Base-by-base conservation (phyloP, 2,113 vertebrate genomes). In the Chloropsis cyanopogon region DNA sequence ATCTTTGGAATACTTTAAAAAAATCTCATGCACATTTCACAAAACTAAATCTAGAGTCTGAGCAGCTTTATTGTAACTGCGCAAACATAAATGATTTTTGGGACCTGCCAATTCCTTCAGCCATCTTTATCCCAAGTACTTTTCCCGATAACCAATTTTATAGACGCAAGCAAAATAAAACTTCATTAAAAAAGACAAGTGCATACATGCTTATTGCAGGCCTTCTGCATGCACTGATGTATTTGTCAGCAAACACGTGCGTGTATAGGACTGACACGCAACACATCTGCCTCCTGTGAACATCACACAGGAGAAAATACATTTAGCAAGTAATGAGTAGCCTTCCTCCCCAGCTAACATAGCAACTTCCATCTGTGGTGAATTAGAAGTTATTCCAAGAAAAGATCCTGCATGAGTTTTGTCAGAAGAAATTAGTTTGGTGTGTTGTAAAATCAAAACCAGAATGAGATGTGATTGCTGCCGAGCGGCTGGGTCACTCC, bases 391-490 rank as follows among this genome's bases (percentile, higher is more conserved):
- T 70, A 92, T 66, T 88, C 81, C 46, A 91, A 93, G 88, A 94
- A 95, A 95, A 88, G 83, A 77, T 90, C 86, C 77, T 75, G 88
- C 75, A 61, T 77, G 69, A 73, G 79, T 92, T 96, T 95, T 96
- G 95, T 95, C 90, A 95, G 95, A 90, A 97, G 84, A 94, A 93
- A 96, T 96, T 97, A 86, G 69, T 91, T 95, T 84, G 78, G 92
- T 85, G 82, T 94, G 94, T 52, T 92, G 72, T 52, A 82, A 97
- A 96, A 97, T 96, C 90, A 93, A 95, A 97, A 92, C 77, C 92
- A 95, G 91, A 96, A 97, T 65, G 86, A 68, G 47, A 61, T 84
- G 69, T 39, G 83, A 95, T 91, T 61, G 25, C 49, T 93, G 83
- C 82, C 24, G 79, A 93, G 81, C 77, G 72, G 33, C 88, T 96